Conservation (phyloP, 2,888 invertebrate species). For the Seira musarum region DNA sequence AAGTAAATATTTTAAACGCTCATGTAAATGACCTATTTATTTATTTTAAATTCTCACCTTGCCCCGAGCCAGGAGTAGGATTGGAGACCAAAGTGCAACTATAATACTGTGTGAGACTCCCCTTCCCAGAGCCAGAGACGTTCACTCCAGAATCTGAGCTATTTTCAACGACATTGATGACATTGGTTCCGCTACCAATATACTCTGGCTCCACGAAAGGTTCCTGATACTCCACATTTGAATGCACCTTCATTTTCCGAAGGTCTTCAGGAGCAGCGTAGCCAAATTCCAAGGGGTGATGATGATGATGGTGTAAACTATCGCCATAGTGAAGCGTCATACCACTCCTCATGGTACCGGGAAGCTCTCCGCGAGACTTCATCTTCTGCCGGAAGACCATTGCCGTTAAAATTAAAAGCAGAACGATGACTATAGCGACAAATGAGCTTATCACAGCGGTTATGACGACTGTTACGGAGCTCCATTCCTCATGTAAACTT, state of each 20-base stretch:
- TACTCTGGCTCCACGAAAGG: constrained; percentile 65
- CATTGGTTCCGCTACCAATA: constrained; percentile 41
- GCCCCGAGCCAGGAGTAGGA: constrained; percentile 57
- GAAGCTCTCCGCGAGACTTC: constrained; percentile 61
- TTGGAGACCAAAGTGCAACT: constrained; percentile 69
- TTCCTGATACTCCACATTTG: constrained; percentile 68
- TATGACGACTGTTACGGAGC: constrained; percentile 68
- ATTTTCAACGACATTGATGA: constrained; percentile 56
- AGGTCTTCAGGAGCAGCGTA: constrained; percentile 68
- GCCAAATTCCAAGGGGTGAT: constrained; percentile 68
- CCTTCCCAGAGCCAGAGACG: constrained; percentile 60
- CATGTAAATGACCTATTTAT: too few species aligned
- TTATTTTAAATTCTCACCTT: constrained; percentile 33
- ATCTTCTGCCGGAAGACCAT: constrained; percentile 68
- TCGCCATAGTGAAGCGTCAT: constrained; percentile 57
- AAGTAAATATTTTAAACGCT: too few species aligned
- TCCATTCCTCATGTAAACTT: constrained; percentile 67
- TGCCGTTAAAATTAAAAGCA: constrained; percentile 68
- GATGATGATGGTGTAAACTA: constrained; percentile 48
- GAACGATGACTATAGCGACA: constrained; percentile 69
- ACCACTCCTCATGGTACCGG: constrained; percentile 65
- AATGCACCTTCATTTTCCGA: constrained; percentile 65
- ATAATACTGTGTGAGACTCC: constrained; percentile 69
- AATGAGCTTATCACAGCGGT: constrained; percentile 69
- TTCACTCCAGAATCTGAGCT: constrained; percentile 54